Base-by-base conservation (phyloP, 1,140 invertebrate genomes). In the Ceratitis capitata region DNA sequence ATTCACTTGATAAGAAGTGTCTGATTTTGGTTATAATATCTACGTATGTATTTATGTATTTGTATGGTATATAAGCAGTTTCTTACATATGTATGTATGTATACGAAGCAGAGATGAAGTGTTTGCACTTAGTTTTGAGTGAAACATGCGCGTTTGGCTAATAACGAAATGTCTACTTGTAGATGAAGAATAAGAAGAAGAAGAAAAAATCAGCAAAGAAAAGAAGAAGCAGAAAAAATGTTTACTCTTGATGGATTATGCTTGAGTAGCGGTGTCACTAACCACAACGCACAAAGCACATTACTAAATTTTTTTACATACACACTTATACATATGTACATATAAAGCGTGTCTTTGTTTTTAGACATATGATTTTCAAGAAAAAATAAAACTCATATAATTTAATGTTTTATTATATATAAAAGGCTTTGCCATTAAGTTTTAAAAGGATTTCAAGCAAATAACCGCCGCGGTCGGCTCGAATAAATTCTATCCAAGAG, bases 111-210 rank as follows among this genome's bases (percentile, higher is more conserved):
- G 1, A 78, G 69, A 78, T 78, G 69, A 78, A 78, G 69, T 47
- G 39, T 47, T 78, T 45, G 35, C 26, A 78, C 35, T 78, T 78
- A 78, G 69, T 78, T 45, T 45, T 45, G 42, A 78, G 39, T 78
- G 69, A 78, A 23, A 47, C 69, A 47, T 47, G 69, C 42, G 9
- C 4, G 69, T 19, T 7, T 12, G 35, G 39, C 69, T 45, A 78
- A 78, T 78, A 39, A 26, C 3, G 69, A 45, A 14, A 42, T 78
- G 23, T 14, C 5, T 6, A 78, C n/a, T 3, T 23, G 16, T 0
- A 29, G 1, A 14, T 10, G 4, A 19, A 39, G 35, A 74, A 42
- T 3, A 39, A 39, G 29, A 39, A 74, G 9, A 23, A 23, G 35
- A 74, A 45, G 64, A 78, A 12, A 16, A 45, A 78, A 78, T 78